Evolutionary conservation across 1,140 invertebrate species (phyloP).

Genomic region (Drosophila carrolli): DNA sequence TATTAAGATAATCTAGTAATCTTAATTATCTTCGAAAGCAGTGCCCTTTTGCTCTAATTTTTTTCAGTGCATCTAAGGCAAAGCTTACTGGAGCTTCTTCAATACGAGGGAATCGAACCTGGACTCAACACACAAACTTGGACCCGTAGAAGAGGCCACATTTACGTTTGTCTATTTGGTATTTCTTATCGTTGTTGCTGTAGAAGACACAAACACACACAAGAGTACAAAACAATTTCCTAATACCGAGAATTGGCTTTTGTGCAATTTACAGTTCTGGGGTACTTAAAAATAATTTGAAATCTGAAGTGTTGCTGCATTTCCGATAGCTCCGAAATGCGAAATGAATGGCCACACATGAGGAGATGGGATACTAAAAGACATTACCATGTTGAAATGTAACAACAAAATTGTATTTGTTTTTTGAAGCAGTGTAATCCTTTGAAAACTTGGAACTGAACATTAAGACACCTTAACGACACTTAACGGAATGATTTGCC

Average conservation of each 20-base stretch:
- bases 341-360: constrained; percentile 24
- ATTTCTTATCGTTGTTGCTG: constrained; percentile 41
- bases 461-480: neutral
- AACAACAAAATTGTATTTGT: constrained; percentile 6
- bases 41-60: neutral
- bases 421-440: neutral
- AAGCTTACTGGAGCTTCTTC: constrained; percentile 3
- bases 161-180: constrained; percentile 44
- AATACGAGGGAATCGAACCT: constrained; percentile 18
- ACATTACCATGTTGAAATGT: constrained; percentile 26
- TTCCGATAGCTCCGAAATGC: constrained; percentile 31
- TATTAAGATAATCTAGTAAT: too few relatives aligned
- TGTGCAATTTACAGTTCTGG: constrained; percentile 71
- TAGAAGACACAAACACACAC: constrained; percentile 8
- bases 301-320: constrained; percentile 53
- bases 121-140: constrained; percentile 15
- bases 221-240: constrained; percentile 70
- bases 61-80: constrained; percentile 15
- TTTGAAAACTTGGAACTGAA: neutral
- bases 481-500: neutral
- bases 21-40: too few relatives aligned
- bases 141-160: constrained; percentile 22
- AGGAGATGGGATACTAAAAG: neutral
- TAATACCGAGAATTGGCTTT: constrained; percentile 67
- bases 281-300: constrained; percentile 73